Evolutionary conservation across 1,140 invertebrate species (phyloP).

Genomic region (Hylaeus anthracinus): DNA sequence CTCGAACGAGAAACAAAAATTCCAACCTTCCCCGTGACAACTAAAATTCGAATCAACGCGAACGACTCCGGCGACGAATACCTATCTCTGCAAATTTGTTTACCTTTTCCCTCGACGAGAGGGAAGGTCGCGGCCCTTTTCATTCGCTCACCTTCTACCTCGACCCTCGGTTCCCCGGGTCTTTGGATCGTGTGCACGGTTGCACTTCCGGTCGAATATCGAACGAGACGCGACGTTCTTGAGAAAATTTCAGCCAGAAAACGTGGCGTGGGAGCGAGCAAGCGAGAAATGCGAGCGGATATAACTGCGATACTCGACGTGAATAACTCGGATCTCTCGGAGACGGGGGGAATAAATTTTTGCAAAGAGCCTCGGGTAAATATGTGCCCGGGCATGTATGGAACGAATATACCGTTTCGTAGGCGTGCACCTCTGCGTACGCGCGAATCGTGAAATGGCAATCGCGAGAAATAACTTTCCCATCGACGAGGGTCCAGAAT

Average conservation of each 20-base stretch:
- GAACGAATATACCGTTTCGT: neutral
- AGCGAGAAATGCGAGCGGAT: neutral
- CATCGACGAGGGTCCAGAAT: neutral
- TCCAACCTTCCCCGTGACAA: too few species aligned
- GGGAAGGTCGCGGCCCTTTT: neutral
- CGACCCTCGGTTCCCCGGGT: conserved; percentile 5
- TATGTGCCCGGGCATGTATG: neutral
- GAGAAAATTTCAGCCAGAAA: neutral
- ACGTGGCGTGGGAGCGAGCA: neutral
- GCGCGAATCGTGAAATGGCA: neutral
- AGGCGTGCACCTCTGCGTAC: too few species aligned
- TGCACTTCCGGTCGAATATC: neutral
- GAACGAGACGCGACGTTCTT: neutral
- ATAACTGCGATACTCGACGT: conserved; percentile 4
- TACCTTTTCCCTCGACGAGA: neutral
- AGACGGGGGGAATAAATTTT: conserved; percentile 23
- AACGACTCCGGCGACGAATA: too few species aligned
- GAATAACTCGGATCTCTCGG: neutral
- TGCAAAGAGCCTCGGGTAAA: conserved; percentile 10
- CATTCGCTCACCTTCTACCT: conserved; percentile 13
- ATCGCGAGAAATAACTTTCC: neutral
- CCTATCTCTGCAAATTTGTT: too few species aligned
- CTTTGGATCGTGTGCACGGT: conserved; percentile 1
- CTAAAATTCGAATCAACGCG: too few species aligned
- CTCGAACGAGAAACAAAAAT: too few species aligned